phyloP scores from a whole-genome alignment of 2,113 vertebrate genomes.

The Campylomormyrus numenius region DNA sequence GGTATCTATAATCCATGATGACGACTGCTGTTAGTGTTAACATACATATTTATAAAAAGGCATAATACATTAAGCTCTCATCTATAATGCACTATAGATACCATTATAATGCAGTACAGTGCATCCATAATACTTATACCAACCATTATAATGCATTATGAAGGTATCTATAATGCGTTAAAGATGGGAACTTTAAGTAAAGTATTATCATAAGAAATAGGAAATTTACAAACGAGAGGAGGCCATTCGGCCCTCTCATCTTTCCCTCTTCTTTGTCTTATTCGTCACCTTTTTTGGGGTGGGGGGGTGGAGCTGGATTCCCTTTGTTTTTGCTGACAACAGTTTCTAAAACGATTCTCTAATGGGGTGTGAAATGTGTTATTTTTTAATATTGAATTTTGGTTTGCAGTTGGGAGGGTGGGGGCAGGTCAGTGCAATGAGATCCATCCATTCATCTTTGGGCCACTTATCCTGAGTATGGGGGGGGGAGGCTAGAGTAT shows the following conservation, averaged over 20 bases:
- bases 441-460: neutral
- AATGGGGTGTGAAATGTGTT: constrained; percentile 22
- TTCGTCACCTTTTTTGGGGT: neutral
- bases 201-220: neutral
- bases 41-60: neutral
- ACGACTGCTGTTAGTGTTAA: too few species aligned
- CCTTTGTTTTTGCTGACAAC: neutral
- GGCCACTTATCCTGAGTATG: neutral
- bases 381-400: constrained; percentile 1
- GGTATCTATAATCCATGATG: too few species aligned
- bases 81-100: neutral
- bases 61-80: neutral
- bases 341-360: neutral
- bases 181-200: neutral
- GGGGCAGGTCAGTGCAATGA: neutral
- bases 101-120: neutral
- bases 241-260: neutral
- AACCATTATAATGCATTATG: neutral
- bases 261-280: neutral
- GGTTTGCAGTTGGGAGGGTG: neutral
- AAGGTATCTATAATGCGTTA: neutral
- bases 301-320: neutral
- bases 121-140: neutral
- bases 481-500: neutral
- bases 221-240: too few species aligned